Evolutionary conservation across 1,140 invertebrate species (phyloP).

Genomic region (Drosophila truncata): DNA sequence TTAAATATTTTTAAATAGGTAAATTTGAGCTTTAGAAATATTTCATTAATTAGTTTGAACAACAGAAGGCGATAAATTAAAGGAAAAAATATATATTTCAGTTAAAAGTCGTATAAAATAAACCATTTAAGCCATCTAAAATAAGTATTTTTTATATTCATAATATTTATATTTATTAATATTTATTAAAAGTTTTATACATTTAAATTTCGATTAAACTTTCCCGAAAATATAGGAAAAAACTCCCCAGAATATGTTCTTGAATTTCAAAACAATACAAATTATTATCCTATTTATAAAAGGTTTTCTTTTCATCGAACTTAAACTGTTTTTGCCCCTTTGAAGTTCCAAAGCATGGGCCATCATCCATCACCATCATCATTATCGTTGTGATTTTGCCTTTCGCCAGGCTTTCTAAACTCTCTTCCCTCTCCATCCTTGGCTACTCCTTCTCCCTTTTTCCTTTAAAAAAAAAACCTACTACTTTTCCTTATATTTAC

Average conservation of each 20-base stretch:
- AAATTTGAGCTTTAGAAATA: too few relatives aligned
- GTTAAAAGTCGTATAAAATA: too few relatives aligned
- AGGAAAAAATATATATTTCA: too few relatives aligned
- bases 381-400: slow-evolving; percentile 19
- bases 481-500: slow-evolving; percentile 10
- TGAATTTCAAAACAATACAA: not conserved
- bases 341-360: slow-evolving; percentile 1
- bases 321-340: not conserved
- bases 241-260: not conserved
- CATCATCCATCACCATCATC: slow-evolving; percentile 24
- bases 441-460: not conserved
- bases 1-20: too few relatives aligned
- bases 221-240: too few relatives aligned
- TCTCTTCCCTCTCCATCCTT: not conserved
- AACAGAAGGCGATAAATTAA: too few relatives aligned
- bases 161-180: too few relatives aligned
- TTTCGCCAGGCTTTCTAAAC: not conserved
- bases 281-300: not conserved
- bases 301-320: not conserved
- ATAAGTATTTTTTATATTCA: too few relatives aligned
- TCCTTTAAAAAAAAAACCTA: not conserved
- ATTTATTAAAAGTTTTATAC: too few relatives aligned
- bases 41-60: too few relatives aligned
- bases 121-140: too few relatives aligned
- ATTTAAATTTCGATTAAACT: too few relatives aligned